Evolutionary conservation across 2,888 invertebrate species (phyloP).

Genomic region (Netelia fuscicornis): DNA sequence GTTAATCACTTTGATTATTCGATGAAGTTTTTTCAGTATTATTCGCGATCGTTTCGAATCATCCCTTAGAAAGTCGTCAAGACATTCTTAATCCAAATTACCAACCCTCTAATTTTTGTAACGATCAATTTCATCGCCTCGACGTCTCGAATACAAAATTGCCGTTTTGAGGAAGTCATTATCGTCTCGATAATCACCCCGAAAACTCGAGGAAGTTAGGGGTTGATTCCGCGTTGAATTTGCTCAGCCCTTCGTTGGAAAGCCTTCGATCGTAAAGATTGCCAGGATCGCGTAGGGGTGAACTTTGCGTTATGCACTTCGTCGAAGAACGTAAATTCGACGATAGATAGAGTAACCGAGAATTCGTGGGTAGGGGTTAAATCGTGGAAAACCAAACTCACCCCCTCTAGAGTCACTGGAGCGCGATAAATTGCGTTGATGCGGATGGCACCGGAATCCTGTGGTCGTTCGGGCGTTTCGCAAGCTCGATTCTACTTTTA

Average conservation of each 20-base stretch:
- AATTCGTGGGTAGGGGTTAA: constrained; percentile 27
- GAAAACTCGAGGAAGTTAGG: constrained; percentile 5
- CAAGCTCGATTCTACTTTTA: constrained; percentile 34
- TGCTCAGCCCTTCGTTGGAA: neutral
- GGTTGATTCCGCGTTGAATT: neutral
- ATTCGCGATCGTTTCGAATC: no score
- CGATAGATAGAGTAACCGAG: constrained; percentile 41
- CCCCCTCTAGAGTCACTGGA: constrained; percentile 17
- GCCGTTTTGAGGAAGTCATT: neutral
- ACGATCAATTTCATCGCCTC: neutral
- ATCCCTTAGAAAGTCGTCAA: no score
- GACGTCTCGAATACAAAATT: neutral
- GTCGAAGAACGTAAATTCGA: constrained; percentile 42
- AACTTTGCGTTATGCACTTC: constrained; percentile 4
- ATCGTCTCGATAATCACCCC: neutral
- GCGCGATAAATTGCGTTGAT: constrained; percentile 68
- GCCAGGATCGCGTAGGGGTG: neutral
- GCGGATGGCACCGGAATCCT: constrained; percentile 59
- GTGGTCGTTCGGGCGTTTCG: constrained; percentile 69
- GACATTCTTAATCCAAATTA: no score
- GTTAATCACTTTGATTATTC: neutral
- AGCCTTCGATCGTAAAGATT: neutral
- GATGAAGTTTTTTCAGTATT: constrained; percentile 7
- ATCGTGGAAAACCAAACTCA: constrained; percentile 10
- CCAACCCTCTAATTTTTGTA: no score